These are phyloP conservation scores for Otolemur crassicaudatus DNA, from an alignment of 2,797 vertebrate species.

Conservation along the genomic window DNA sequence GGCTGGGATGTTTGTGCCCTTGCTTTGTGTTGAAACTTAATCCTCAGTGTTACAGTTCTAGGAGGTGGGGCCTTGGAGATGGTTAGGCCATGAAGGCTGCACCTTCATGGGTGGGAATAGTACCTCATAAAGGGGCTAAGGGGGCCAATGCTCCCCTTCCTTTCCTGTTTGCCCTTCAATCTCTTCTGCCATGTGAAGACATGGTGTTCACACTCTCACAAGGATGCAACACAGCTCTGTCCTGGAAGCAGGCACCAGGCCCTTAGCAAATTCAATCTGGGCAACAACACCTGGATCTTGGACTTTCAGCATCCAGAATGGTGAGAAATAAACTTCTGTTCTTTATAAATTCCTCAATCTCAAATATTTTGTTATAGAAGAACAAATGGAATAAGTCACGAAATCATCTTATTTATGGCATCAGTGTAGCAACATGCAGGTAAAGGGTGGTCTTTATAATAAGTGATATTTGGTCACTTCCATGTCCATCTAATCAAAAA, in stretches of 20 bases:
- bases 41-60: no score
- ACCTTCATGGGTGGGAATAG: not conserved
- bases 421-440: no score
- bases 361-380: not conserved
- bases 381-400: not conserved
- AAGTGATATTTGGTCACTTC: not conserved
- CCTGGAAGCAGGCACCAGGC: not conserved
- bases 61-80: not conserved
- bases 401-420: not conserved
- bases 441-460: not conserved
- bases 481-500: not conserved
- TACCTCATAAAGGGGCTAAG: no score
- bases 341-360: not conserved
- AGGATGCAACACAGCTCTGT: no score
- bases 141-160: not conserved
- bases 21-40: not conserved
- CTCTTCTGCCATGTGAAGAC: not conserved
- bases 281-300: not conserved
- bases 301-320: not conserved
- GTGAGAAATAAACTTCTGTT: not conserved
- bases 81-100: not conserved
- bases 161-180: not conserved
- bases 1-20: not conserved
- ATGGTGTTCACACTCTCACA: not conserved
- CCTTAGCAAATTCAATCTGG: not conserved